phyloP scores from a whole-genome alignment of 2,797 vertebrate species.

The Neosalanx taihuensis region DNA sequence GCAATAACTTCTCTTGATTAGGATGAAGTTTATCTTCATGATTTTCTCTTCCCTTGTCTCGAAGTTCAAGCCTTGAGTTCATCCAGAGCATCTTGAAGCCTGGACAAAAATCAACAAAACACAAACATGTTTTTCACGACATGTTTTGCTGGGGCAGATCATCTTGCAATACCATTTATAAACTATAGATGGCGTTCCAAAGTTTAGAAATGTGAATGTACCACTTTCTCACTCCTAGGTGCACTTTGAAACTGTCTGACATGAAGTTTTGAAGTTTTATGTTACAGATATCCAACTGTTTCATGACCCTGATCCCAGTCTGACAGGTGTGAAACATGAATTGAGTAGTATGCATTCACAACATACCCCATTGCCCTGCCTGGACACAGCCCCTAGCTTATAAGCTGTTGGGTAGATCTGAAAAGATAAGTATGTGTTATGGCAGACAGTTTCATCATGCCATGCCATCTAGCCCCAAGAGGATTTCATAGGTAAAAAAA shows the following conservation, averaged over 20 bases:
- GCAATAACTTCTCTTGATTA: background rate
- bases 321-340: no score
- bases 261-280: background rate
- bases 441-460: background rate
- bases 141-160: background rate
- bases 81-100: conserved; percentile 74
- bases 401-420: background rate
- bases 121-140: background rate
- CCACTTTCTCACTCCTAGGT: background rate
- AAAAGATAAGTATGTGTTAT: background rate
- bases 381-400: background rate
- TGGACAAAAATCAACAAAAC: conserved; percentile 46
- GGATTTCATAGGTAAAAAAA: background rate
- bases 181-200: conserved; percentile 4
- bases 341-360: no score
- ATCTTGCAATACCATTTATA: background rate
- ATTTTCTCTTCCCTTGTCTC: conserved; percentile 48
- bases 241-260: background rate
- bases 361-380: background rate
- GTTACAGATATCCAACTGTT: background rate
- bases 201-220: background rate
- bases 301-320: background rate
- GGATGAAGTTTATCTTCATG: conserved; percentile 2
- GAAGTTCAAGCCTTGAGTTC: conserved; percentile 55
- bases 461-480: background rate